Evolutionary conservation across 2,113 vertebrate genomes (phyloP).

Genomic region (Cyphomyrus discorhynchus): DNA sequence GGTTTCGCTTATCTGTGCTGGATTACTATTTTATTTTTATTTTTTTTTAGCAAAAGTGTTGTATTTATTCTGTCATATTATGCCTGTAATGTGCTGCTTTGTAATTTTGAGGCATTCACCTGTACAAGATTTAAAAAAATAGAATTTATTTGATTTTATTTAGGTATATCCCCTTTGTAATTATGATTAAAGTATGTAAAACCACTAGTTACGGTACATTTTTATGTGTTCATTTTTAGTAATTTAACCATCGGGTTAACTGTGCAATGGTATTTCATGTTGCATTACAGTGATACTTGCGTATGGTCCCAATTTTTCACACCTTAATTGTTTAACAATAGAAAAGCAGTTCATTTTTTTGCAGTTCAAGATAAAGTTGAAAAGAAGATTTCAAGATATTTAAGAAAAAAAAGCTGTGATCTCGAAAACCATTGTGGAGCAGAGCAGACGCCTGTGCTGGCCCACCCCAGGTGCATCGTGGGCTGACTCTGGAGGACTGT

Average conservation of each 20-base stretch:
- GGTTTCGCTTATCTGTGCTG: constrained; percentile 61
- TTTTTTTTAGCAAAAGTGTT: constrained; percentile 51
- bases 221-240: constrained; percentile 72
- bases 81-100: constrained; percentile 81
- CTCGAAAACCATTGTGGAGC: constrained; percentile 46
- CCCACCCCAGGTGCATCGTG: constrained; percentile 47
- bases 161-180: constrained; percentile 50
- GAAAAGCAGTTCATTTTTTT: constrained; percentile 50
- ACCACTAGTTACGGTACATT: constrained; percentile 73
- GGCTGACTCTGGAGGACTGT: constrained; percentile 47
- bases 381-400: constrained; percentile 30
- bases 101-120: constrained; percentile 77
- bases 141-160: constrained; percentile 66
- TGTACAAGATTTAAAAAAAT: constrained; percentile 65
- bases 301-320: constrained; percentile 58
- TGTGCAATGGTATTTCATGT: constrained; percentile 76
- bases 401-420: constrained; percentile 48
- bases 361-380: constrained; percentile 46
- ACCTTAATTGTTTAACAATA: constrained; percentile 53
- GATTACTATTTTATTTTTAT: constrained; percentile 55
- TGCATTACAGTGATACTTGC: constrained; percentile 68
- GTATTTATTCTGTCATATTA: constrained; percentile 83
- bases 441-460: constrained; percentile 27
- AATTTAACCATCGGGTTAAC: constrained; percentile 71
- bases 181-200: constrained; percentile 59